phyloP scores from a whole-genome alignment of 2,797 vertebrate genomes.

The Coreius guichenoti region DNA sequence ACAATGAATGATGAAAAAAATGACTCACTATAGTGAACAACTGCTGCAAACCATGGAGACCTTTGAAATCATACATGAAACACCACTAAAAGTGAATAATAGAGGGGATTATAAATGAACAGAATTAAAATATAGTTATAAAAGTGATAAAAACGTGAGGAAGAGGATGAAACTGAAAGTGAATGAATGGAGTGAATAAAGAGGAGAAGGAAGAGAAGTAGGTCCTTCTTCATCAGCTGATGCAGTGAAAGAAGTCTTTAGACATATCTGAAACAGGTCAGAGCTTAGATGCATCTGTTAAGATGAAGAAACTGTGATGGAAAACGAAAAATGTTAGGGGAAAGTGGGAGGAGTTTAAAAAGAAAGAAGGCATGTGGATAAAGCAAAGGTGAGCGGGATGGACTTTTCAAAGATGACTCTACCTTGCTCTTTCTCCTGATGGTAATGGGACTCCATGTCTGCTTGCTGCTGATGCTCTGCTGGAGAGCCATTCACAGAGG shows the following conservation, averaged over 20 bases:
- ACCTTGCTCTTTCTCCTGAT: slow-evolving; percentile 61
- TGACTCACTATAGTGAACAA: slow-evolving; percentile 27
- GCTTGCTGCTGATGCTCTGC: slow-evolving; percentile 46
- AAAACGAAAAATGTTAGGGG: background rate
- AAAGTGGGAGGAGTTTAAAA: background rate
- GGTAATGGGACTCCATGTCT: slow-evolving; percentile 49
- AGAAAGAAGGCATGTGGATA: slow-evolving; percentile 11
- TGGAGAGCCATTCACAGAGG: slow-evolving; percentile 42
- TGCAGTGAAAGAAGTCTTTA: background rate
- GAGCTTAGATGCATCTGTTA: slow-evolving; percentile 22
- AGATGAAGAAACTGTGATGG: slow-evolving; percentile 14
- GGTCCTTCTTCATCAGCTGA: slow-evolving; percentile 10
- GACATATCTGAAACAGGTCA: slow-evolving; percentile 4
- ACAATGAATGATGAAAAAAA: slow-evolving; percentile 38
- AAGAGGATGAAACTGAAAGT: background rate
- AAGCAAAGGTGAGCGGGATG: slow-evolving; percentile 11
- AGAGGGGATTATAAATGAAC: background rate
- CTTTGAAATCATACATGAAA: slow-evolving; percentile 26
- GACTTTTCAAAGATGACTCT: slow-evolving; percentile 49
- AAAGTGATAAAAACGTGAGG: background rate
- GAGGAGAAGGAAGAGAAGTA: slow-evolving; percentile 14
- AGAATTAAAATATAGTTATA: background rate
- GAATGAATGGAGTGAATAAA: background rate
- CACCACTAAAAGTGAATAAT: slow-evolving; percentile 11
- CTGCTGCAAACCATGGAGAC: background rate